Evolutionary conservation across 2,797 vertebrate species (phyloP).

Genomic region (Anas bernieri): DNA sequence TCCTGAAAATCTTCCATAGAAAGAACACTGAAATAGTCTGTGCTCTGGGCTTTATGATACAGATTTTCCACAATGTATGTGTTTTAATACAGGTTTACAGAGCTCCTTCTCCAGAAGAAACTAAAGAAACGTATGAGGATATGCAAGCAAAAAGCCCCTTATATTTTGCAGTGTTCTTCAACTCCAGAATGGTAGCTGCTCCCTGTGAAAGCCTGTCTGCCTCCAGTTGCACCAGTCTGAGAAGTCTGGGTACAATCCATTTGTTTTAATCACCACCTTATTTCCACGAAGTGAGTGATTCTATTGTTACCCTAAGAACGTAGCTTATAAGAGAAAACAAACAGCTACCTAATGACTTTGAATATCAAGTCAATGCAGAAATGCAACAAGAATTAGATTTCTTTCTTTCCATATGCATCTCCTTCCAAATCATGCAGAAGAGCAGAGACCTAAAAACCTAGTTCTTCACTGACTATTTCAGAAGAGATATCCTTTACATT

Average conservation of each 20-base stretch:
- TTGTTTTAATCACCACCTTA: neutral
- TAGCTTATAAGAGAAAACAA: neutral
- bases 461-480: fast-evolving
- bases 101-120: neutral
- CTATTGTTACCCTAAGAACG: neutral
- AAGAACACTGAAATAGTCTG: neutral
- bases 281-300: neutral
- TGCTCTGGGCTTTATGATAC: neutral
- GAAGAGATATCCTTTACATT: neutral
- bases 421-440: neutral
- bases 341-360: neutral
- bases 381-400: neutral
- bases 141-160: neutral
- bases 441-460: neutral
- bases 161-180: neutral
- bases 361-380: neutral
- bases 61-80: fast-evolving
- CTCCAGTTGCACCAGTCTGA: neutral
- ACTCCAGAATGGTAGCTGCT: neutral
- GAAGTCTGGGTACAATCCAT: neutral
- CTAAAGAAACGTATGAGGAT: fast-evolving
- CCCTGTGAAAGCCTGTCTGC: fast-evolving
- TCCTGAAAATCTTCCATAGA: neutral
- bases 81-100: neutral
- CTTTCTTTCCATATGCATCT: neutral